These are phyloP conservation scores for Tachyglossus aculeatus DNA, from an alignment of 2,797 vertebrate species.

Conservation along the genomic window DNA sequence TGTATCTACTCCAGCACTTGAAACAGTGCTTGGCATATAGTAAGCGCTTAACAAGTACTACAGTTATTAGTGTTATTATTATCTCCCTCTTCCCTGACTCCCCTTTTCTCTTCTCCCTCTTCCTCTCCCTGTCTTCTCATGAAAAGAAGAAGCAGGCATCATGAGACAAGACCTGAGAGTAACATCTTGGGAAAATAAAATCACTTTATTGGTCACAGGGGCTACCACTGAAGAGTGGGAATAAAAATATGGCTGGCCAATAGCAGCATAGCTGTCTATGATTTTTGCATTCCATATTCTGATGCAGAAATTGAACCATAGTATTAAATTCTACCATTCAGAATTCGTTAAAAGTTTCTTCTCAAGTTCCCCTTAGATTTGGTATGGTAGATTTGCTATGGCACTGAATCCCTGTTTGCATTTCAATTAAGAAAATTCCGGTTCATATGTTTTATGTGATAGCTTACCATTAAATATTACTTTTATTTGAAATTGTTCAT, in stretches of 20 bases:
- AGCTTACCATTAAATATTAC: neutral
- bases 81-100: no score
- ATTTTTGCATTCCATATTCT: neutral
- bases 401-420: neutral
- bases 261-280: neutral
- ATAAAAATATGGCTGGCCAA: neutral
- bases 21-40: no score
- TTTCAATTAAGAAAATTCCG: slow-evolving; percentile 11
- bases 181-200: slow-evolving; percentile 32
- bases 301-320: neutral
- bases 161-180: neutral
- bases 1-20: no score
- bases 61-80: no score
- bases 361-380: slow-evolving; percentile 2
- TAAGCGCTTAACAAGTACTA: no score
- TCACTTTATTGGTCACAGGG: slow-evolving; percentile 6
- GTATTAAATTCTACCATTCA: neutral
- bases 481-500: slow-evolving; percentile 41
- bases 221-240: neutral
- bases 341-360: neutral
- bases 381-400: slow-evolving; percentile 7
- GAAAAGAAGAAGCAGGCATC: neutral
- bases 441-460: slow-evolving; percentile 14
- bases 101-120: no score
- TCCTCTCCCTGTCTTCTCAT: no score